A percentile compares a stretch with the other conserved stretches of the same genome.
These are phyloP conservation scores for Elgonia sp. DNA, from an alignment of 2,888 invertebrate species.

Conservation along the genomic window DNA sequence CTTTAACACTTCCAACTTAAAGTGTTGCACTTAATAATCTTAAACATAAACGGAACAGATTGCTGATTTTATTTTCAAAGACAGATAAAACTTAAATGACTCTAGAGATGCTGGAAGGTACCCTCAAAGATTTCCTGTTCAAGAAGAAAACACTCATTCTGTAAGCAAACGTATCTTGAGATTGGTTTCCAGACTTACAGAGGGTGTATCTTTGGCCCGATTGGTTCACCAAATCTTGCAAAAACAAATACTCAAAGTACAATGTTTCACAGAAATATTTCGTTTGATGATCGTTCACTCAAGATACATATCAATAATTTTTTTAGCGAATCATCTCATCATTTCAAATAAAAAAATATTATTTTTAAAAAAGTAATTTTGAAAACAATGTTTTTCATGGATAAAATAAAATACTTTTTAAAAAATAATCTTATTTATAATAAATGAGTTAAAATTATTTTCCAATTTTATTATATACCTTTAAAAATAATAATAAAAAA, in stretches of 20 bases:
- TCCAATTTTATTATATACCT: too few relatives aligned
- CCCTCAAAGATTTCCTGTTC: slow-evolving; percentile 66
- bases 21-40: slow-evolving; percentile 8
- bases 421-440: too few relatives aligned
- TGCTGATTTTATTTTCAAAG: slow-evolving; percentile 42
- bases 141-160: slow-evolving; percentile 67
- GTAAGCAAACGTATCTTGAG: slow-evolving; percentile 68
- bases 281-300: slow-evolving; percentile 11
- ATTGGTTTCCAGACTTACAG: slow-evolving; percentile 81
- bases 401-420: too few relatives aligned
- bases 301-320: too few relatives aligned
- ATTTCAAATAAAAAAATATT: too few relatives aligned
- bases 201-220: slow-evolving; percentile 83
- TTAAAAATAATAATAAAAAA: too few relatives aligned
- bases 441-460: too few relatives aligned
- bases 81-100: slow-evolving; percentile 59
- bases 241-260: slow-evolving; percentile 81
- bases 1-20: background rate
- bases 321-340: too few relatives aligned
- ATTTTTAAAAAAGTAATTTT: too few relatives aligned
- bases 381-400: too few relatives aligned
- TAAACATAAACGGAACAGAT: slow-evolving; percentile 15
- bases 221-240: slow-evolving; percentile 79
- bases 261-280: slow-evolving; percentile 79
- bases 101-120: slow-evolving; percentile 40